phyloP scores from a whole-genome alignment of 2,888 invertebrate species.

The Cacoxenus indagator region DNA sequence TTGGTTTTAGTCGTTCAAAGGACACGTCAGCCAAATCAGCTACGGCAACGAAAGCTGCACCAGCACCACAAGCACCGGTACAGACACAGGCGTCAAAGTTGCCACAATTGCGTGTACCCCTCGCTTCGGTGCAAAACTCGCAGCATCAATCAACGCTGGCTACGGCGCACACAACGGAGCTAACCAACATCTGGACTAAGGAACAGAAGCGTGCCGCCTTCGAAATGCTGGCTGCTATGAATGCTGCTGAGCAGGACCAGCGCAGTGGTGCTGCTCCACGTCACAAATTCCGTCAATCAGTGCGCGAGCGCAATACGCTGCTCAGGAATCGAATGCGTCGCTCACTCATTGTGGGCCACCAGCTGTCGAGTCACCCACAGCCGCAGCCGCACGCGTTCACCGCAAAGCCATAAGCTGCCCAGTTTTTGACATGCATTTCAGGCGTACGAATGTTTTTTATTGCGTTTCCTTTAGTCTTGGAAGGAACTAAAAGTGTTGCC shows the following conservation, averaged over 20 bases:
- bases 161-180: conserved; percentile 7
- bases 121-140: conserved; percentile 41
- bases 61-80: conserved; percentile 21
- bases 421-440: no score
- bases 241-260: conserved; percentile 53
- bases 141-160: conserved; percentile 20
- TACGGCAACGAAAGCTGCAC: conserved; percentile 21
- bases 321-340: conserved; percentile 59
- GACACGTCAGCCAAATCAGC: conserved; percentile 35
- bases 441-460: conserved; percentile 48
- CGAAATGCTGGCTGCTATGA: conserved; percentile 69
- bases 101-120: conserved; percentile 35
- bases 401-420: no score
- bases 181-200: conserved; percentile 64
- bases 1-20: conserved; percentile 52
- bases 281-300: conserved; percentile 60
- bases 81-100: conserved; percentile 9
- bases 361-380: conserved; percentile 27
- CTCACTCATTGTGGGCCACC: conserved; percentile 44
- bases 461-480: neutral
- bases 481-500: conserved; percentile 14
- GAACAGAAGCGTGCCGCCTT: conserved; percentile 69
- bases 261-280: conserved; percentile 33
- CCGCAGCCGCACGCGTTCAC: conserved; percentile 27
- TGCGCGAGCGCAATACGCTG: conserved; percentile 59